Evolutionary conservation across 2,888 invertebrate species (phyloP), one percentile per base, ranked within the genome.

Genomic region (Agrotis ipsilon): DNA sequence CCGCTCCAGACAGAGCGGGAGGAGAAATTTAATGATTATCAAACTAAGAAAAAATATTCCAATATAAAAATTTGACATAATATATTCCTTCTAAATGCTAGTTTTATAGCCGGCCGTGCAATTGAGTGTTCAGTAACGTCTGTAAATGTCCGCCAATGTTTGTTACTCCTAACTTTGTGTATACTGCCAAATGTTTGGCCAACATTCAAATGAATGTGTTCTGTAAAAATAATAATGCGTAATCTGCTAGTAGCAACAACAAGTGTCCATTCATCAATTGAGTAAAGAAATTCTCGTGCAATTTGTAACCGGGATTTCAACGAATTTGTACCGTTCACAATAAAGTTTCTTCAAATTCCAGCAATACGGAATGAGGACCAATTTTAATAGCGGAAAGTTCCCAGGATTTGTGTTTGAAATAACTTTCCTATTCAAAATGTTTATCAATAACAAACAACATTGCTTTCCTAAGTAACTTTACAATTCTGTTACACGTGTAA

Each of bases 211-310:
- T 66, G 52, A 67, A 65, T 61, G 45, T 63, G 14, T 51, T 54
- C 43, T n/a, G n/a, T 11, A 43, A 27, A 49, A 24, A 46, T 19
- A 59, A 54, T 32, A 39, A n/a, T 72, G 61, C 32, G 64, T 68
- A 60, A 58, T 68, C 51, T 62, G 19, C 27, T 60, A 72, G 62
- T 62, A 75, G 62, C 55, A 55, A 55, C n/a, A 55, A 61, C 58
- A 59, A 75, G 45, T 68, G 32, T 54, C 69, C 72, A 61, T 63
- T 39, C 39, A 39, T 39, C 11, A 9, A 39, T 39, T 82, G 77
- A 81, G 76, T 82, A 71, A 68, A 72, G 64, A 75, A 63, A 84
- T 85, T 78, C 82, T 78, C 62, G 32, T 27, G n/a, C 57, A 73
- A 75, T 73, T 78, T 65, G 32, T 62, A 68, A 61, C 11, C 43